Base-by-base conservation (phyloP, 1,140 invertebrate genomes). In the Macrocentrus cingulum region DNA sequence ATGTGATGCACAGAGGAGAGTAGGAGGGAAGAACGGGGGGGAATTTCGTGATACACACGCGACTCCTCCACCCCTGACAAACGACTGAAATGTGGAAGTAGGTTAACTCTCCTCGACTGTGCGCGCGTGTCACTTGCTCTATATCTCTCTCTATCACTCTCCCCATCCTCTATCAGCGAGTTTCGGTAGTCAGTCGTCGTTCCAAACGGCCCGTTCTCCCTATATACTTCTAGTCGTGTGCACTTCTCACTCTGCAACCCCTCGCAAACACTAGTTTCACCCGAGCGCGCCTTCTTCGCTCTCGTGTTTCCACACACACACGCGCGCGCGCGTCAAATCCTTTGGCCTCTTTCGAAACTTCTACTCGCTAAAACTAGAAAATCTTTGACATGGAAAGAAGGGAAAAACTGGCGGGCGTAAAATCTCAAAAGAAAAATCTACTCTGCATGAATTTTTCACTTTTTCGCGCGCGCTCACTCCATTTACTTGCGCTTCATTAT, bases 1-100 rank as follows among this genome's bases (percentile, higher is more conserved):
- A n/a, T n/a, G n/a, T n/a, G 39, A 60, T 19, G 20, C 9, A 6
- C 9, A 39, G 29, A 13, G 23, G 9, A 36, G 1, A 44, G 20
- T n/a, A 13, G n/a, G 13, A 18, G 22, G n/a, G 34, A 48, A 18
- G 15, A 46, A 37, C 4, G 29, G 23, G 13, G 19, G 18, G 15
- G 44, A 53, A 61, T 53, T 59, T 25, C 41, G 34, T 46, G 44
- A 59, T 59, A 59, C 58, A 59, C 45, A 22, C 32, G 42, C 11
- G 23, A 23, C 32, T 46, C 45, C 36, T 18, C 55, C 22, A 32
- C 1, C 20, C 46, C 25, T 41, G 36, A 74, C 64, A 69, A 72
- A 74, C 65, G 66, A 65, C 68, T 66, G 64, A 72, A 67, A 72
- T 67, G 67, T 46, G 62, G 63, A 76, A 75, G 66, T 76, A 66